Percentiles rank a stretch among this genome's conserved stretches.
These are phyloP conservation scores for Nasua narica DNA, from an alignment of 2,797 vertebrate species.

Conservation along the genomic window DNA sequence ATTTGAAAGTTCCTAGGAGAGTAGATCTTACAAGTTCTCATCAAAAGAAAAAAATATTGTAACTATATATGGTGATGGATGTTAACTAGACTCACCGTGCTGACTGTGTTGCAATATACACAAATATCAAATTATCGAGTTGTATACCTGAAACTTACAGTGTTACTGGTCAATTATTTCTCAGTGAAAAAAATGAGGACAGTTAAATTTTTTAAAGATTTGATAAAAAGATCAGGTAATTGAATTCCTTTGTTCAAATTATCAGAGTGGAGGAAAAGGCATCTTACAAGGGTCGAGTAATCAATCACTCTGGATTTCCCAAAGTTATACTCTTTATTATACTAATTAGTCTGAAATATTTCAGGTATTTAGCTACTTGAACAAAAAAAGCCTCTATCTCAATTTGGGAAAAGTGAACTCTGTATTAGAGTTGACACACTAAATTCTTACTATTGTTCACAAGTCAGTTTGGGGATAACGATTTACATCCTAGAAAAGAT, in stretches of 20 bases:
- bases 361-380: not conserved
- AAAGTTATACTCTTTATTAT: not conserved
- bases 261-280: not conserved
- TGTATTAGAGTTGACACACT: not conserved
- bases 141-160: not conserved
- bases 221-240: not conserved
- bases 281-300: not conserved
- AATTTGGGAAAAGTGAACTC: constrained; percentile 1
- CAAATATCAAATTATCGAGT: not conserved
- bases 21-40: not conserved
- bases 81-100: not conserved
- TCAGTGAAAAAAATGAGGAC: not conserved
- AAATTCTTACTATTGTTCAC: not conserved
- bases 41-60: not conserved
- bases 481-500: not conserved
- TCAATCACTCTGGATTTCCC: not conserved
- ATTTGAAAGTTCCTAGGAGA: not conserved
- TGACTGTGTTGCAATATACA: not conserved
- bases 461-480: not conserved
- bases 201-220: not conserved
- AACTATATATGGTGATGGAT: not conserved
- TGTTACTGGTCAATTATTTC: not conserved
- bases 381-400: not conserved
- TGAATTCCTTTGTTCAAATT: constrained; percentile 15
- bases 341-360: not conserved